A percentile compares a stretch with the other conserved stretches of the same genome.
Conservation (phyloP, 1,140 invertebrate species). For the Drosophila asahinai region DNA sequence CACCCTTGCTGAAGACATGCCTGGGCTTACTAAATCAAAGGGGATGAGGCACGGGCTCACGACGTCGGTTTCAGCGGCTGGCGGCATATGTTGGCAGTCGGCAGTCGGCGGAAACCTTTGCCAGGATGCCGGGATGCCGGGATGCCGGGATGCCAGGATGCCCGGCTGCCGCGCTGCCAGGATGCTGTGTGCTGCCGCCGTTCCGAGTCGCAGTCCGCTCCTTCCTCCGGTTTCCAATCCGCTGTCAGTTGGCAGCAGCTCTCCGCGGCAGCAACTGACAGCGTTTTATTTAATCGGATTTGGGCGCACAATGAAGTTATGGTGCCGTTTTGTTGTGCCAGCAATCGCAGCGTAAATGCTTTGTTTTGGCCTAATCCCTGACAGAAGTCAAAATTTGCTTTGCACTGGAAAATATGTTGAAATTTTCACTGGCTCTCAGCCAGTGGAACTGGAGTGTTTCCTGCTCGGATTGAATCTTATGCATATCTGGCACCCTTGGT, state of each 20-base stretch:
- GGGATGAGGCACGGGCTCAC: slow-evolving; percentile 37
- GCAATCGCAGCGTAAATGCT: slow-evolving; percentile 69
- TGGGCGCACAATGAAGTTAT: slow-evolving; percentile 75
- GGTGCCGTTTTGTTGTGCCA: slow-evolving; percentile 72
- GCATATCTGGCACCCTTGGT: slow-evolving; percentile 6
- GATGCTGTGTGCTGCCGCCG: slow-evolving; percentile 73
- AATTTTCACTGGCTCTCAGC: slow-evolving; percentile 56
- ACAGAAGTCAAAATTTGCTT: slow-evolving; percentile 78
- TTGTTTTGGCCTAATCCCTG: slow-evolving; percentile 79
- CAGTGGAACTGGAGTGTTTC: slow-evolving; percentile 39
- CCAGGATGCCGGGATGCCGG: slow-evolving; percentile 49
- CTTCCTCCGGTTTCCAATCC: slow-evolving; percentile 8
- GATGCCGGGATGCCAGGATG: slow-evolving; percentile 46
- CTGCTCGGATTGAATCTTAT: neutral
- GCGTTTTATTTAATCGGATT: slow-evolving; percentile 82
- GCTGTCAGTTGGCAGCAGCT: slow-evolving; percentile 55
- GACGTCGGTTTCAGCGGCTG: slow-evolving; percentile 65
- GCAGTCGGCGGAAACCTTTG: slow-evolving; percentile 70
- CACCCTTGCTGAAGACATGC: slow-evolving; percentile 66
- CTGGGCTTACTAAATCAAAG: slow-evolving; percentile 17
- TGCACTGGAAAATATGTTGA: slow-evolving; percentile 71
- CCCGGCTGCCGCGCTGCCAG: slow-evolving; percentile 60
- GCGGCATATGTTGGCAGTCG: slow-evolving; percentile 81
- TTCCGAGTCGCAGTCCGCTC: slow-evolving; percentile 14
- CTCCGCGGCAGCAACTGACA: slow-evolving; percentile 49